Percentiles rank a stretch among this genome's conserved stretches.
phyloP scores from a whole-genome alignment of 2,888 invertebrate genomes.

The Phortica magna region DNA sequence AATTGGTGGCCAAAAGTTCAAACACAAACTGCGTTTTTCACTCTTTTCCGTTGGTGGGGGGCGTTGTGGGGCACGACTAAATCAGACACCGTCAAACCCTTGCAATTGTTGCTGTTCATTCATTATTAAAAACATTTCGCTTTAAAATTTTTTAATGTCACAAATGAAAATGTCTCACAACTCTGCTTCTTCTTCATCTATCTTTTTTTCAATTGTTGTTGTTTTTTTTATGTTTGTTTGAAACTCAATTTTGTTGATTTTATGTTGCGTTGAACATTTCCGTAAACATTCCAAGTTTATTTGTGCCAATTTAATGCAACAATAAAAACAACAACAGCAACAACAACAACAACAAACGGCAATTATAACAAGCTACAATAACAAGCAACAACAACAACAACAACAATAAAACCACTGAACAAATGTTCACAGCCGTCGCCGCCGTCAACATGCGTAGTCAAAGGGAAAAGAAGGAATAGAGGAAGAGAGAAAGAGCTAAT shows the following conservation, averaged over 20 bases:
- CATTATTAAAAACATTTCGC: not conserved
- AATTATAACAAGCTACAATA: slow-evolving; percentile 22
- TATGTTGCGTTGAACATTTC: slow-evolving; percentile 24
- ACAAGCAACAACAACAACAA: slow-evolving; percentile 44
- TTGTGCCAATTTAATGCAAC: slow-evolving; percentile 12
- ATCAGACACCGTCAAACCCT: not conserved
- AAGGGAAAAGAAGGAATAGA: not conserved
- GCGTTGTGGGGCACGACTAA: not conserved
- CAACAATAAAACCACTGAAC: slow-evolving; percentile 52
- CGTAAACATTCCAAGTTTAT: slow-evolving; percentile 27
- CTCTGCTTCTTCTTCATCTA: no score
- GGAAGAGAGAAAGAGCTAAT: slow-evolving; percentile 15
- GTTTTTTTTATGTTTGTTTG: not conserved
- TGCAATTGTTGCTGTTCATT: not conserved
- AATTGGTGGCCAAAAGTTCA: slow-evolving; percentile 72
- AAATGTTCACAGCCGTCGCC: slow-evolving; percentile 57
- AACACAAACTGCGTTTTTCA: slow-evolving; percentile 45
- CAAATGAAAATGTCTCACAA: no score
- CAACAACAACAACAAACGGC: not conserved
- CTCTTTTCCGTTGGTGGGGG: no score
- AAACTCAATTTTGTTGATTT: slow-evolving; percentile 28
- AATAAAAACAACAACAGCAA: slow-evolving; percentile 20
- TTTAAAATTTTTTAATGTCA: no score
- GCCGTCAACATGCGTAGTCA: not conserved
- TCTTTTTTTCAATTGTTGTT: not conserved